These are phyloP conservation scores for Myopa tessellatipennis DNA, from an alignment of 2,888 invertebrate genomes.

Conservation along the genomic window DNA sequence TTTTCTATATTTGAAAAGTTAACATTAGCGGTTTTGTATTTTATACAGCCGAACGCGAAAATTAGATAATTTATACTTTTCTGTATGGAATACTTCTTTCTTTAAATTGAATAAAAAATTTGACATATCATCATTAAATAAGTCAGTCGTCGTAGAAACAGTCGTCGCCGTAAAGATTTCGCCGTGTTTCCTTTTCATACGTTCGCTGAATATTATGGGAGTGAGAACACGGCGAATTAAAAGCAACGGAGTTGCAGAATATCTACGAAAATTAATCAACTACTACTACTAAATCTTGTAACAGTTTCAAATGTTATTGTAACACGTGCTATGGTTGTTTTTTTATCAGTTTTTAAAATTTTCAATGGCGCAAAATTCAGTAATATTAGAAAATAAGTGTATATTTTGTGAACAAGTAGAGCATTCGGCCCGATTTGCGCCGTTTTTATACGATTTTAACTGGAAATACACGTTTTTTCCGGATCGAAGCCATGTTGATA, in stretches of 20 bases:
- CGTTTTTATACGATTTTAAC: too few relatives aligned
- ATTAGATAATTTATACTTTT: slow-evolving; percentile 36
- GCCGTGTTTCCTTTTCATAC: slow-evolving; percentile 51
- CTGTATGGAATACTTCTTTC: slow-evolving; percentile 32
- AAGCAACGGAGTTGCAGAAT: slow-evolving; percentile 10
- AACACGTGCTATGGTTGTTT: too few relatives aligned
- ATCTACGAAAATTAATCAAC: too few relatives aligned
- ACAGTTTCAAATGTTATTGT: too few relatives aligned
- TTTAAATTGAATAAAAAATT: slow-evolving; percentile 53
- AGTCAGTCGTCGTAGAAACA: slow-evolving; percentile 53
- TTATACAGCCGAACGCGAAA: slow-evolving; percentile 41
- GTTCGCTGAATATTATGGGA: slow-evolving; percentile 42
- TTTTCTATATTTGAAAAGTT: slow-evolving; percentile 18
- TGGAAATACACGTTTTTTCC: too few relatives aligned
- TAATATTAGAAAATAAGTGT: too few relatives aligned
- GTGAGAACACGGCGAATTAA: slow-evolving; percentile 19
- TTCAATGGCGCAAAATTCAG: too few relatives aligned
- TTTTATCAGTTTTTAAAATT: too few relatives aligned
- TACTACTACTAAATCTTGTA: too few relatives aligned
- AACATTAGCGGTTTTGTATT: slow-evolving; percentile 30
- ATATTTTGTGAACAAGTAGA: too few relatives aligned
- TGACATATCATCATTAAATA: slow-evolving; percentile 60
- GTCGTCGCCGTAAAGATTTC: slow-evolving; percentile 56
- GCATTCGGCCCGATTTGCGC: too few relatives aligned
- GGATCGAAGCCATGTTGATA: too few relatives aligned